phyloP scores from a whole-genome alignment of 92 coral and sea anemone genomes.

The Pocillopora meandrina region DNA sequence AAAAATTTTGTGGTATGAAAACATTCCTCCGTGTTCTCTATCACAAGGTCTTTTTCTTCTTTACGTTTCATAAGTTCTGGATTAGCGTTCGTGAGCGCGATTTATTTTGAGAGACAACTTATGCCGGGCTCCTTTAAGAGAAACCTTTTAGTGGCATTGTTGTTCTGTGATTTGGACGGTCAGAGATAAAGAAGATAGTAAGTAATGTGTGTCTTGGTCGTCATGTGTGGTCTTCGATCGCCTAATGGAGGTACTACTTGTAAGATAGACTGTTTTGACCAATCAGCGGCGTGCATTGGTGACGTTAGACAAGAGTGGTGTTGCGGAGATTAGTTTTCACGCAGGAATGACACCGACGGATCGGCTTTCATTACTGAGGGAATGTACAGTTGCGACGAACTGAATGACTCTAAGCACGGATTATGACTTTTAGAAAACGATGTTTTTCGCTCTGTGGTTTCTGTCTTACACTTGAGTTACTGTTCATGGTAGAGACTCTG shows the following conservation, averaged over 20 bases:
- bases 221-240: conserved; percentile 57
- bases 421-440: conserved; percentile 38
- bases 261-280: conserved; percentile 31
- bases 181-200: conserved; percentile 45
- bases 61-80: conserved; percentile 8
- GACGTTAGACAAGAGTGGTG: conserved; percentile 30
- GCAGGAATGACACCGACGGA: conserved; percentile 20
- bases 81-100: conserved; percentile 1
- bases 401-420: conserved; percentile 42
- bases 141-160: conserved; percentile 52
- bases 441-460: conserved; percentile 25
- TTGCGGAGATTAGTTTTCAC: conserved; percentile 37
- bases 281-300: conserved; percentile 35
- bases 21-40: conserved; percentile 3
- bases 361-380: conserved; percentile 33
- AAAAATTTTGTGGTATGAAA: conserved; percentile 35
- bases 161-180: conserved; percentile 40
- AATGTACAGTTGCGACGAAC: conserved; percentile 23
- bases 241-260: conserved; percentile 29
- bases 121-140: conserved; percentile 33
- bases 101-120: conserved; percentile 56
- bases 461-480: neutral
- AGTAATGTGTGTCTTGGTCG: conserved; percentile 15
- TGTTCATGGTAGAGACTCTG: neutral
- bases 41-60: neutral